phyloP scores from a whole-genome alignment of 2,113 vertebrate genomes.

The Tupaia chinensis region DNA sequence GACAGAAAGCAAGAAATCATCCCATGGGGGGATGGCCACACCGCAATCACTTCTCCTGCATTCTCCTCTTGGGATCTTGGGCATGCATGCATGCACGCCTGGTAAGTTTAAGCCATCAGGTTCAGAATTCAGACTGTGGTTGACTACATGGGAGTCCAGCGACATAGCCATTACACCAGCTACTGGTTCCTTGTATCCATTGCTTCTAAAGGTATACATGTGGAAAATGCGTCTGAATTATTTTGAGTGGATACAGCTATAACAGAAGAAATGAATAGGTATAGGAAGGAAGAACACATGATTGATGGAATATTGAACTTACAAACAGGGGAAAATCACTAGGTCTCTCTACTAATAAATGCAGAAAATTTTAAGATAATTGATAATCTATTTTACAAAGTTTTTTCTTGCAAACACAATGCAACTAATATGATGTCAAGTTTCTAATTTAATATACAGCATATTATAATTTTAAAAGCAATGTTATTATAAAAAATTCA shows the following conservation, averaged over 20 bases:
- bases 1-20: too few species aligned
- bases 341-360: background rate
- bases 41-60: too few species aligned
- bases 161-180: too few species aligned
- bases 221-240: background rate
- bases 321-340: background rate
- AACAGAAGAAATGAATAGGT: background rate
- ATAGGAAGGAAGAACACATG: background rate
- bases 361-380: constrained; percentile 9
- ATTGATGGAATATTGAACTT: constrained; percentile 39
- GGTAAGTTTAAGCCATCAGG: too few species aligned
- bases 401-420: background rate
- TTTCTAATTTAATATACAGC: background rate
- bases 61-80: too few species aligned
- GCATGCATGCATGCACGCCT: too few species aligned
- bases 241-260: background rate
- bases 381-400: constrained; percentile 14
- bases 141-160: too few species aligned
- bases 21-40: too few species aligned
- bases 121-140: too few species aligned
- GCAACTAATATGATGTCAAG: background rate
- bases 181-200: too few species aligned
- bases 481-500: constrained; percentile 63
- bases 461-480: constrained; percentile 63
- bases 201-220: background rate